Evolutionary conservation across 2,113 vertebrate species (phyloP).

Genomic region (Pygathrix nemaeus): DNA sequence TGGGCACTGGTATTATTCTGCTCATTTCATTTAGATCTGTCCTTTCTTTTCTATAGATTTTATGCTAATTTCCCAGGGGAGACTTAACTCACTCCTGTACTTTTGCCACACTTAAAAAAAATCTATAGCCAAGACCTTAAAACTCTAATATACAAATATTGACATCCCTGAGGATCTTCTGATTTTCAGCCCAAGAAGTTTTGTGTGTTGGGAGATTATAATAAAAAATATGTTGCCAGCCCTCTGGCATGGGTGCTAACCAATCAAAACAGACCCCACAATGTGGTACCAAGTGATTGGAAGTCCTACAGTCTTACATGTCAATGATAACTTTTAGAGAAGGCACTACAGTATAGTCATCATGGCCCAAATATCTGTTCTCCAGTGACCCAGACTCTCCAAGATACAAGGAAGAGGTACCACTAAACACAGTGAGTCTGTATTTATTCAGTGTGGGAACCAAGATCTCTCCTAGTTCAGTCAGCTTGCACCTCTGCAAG

Average conservation of each 20-base stretch:
- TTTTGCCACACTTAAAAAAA: background rate
- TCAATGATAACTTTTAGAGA: background rate
- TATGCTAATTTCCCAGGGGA: conserved; percentile 52
- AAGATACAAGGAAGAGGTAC: background rate
- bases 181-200: background rate
- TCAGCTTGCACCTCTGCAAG: background rate
- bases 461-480: background rate
- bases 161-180: conserved; percentile 40
- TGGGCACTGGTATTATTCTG: background rate
- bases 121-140: conserved; percentile 44
- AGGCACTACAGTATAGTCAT: accelerated
- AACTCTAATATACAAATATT: conserved; percentile 24
- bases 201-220: background rate
- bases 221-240: background rate
- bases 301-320: background rate
- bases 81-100: conserved; percentile 35
- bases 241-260: background rate
- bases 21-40: conserved; percentile 20
- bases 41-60: conserved; percentile 53
- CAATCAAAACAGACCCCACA: background rate
- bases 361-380: background rate
- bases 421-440: background rate
- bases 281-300: background rate
- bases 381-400: background rate
- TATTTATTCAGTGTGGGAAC: background rate